Base-by-base conservation (phyloP, 2,888 invertebrate genomes). In the Coremacera marginata region DNA sequence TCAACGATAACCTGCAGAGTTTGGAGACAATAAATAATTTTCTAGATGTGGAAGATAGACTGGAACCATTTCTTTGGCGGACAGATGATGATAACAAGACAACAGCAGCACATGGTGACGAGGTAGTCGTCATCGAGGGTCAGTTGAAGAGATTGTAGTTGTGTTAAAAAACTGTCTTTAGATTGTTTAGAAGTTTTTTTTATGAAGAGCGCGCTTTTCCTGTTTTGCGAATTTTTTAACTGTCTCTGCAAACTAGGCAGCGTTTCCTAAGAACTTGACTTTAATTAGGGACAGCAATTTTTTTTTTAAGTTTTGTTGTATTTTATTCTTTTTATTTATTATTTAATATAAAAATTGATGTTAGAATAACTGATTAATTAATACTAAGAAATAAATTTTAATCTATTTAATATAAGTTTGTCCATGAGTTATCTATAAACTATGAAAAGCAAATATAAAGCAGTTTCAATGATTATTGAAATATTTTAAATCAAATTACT, bases 41-140 rank as follows among this genome's bases (percentile, higher is more conserved):
- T 80, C 90, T 98, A 49, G 96, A 97, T 34, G 92, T 94, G 68
- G 94, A 94, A 22, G 95, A 96, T 82, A 92, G 96, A 16, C 89
- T 98, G 57, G 96, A 97, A 86, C 95, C 97, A 0, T 97, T 98
- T 86, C 93, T 95, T 0, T 96, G 96, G 96, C 95, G 94, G n/a
- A 94, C 94, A 14, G 94, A 94, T 82, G 86, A 87, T 68, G 63
- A 22, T 44, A 86, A 84, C 70, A 87, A 86, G 76, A 19, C 16
- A 27, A 14, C 27, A 27, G 25, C 27, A 31, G 31, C 31, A 19
- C 22, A 72, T 44, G 86, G 86, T 19, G 84, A 85, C 1, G 86
- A 86, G 85, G 86, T 5, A 79, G 70, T 55, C 65, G 73, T 71
- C n/a, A 78, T 78, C 16, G 82, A 82, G 77, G 81, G 72, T 25